Evolutionary conservation across 1,140 invertebrate genomes (phyloP).

Genomic region (Gyrodactylus salaris): DNA sequence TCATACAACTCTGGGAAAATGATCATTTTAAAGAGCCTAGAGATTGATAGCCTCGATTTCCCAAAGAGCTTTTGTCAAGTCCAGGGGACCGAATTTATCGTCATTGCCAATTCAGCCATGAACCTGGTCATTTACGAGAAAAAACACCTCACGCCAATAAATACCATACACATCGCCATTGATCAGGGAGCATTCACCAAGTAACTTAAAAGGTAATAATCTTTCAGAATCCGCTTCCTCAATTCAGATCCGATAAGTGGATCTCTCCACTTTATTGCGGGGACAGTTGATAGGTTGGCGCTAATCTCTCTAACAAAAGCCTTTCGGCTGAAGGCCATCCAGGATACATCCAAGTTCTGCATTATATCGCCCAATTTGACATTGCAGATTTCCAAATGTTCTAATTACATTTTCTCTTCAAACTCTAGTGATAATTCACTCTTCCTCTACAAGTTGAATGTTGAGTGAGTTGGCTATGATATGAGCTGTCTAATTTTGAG

Average conservation of each 20-base stretch:
- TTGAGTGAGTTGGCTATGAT: no score
- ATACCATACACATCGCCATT: neutral
- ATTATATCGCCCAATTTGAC: no score
- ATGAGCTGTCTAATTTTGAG: no score
- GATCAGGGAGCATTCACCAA: neutral
- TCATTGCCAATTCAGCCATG: neutral
- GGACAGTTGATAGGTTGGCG: neutral
- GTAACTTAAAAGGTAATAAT: no score
- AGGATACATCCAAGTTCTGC: no score
- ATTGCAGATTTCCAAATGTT: no score
- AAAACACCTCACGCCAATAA: neutral
- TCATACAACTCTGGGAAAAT: neutral
- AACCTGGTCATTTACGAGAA: neutral
- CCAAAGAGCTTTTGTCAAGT: neutral
- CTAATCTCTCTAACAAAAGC: neutral
- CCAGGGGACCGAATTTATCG: neutral
- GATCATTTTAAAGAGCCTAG: neutral
- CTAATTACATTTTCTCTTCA: no score
- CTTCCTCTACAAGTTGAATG: no score
- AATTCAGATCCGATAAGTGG: neutral
- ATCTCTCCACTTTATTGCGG: neutral
- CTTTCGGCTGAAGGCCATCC: neutral
- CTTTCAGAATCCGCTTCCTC: no score
- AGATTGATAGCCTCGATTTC: neutral
- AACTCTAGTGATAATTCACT: no score